Base-by-base conservation (phyloP, 1,140 invertebrate genomes). In the Bombus polaris region DNA sequence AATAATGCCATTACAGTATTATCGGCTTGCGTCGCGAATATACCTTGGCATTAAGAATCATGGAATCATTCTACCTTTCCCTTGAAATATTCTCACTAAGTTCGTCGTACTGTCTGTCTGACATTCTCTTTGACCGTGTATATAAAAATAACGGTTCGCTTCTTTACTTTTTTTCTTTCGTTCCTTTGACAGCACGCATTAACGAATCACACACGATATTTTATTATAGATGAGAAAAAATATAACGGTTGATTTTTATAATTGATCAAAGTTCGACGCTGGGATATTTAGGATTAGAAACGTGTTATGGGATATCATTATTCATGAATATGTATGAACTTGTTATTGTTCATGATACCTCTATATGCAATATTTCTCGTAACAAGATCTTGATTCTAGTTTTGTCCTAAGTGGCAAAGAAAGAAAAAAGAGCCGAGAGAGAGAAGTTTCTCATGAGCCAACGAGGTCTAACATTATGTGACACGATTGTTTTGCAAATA, bases 1-100 rank as follows among this genome's bases (percentile, higher is more conserved):
- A 22, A 62, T 82, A 47, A 81, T 53, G 13, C 28, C 25, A 10
- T 53, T 57, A 39, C n/a, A 39, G 25, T 44, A 42, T 39, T 39
- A 75, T 88, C 77, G 22, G 37, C 74, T 42, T 53, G 28, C 62
- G 25, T 35, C 22, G 39, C 22, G 35, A 53, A 44, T 65, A 79
- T 87, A 90, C 81, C 85, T 90, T 89, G 88, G 81, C 89, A 91
- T 91, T 90, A 86, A 87, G 70, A 75, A 59, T 59, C 78, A 32
- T 25, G 47, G 72, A 70, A 77, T 68, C 81, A 85, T 86, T 79
- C 87, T 68, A 90, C 87, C 83, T 91, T 91, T 92, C 89, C 90
- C 90, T 91, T 91, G 89, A 91, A 86, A 90, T 80, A 47, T 83
- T 83, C 75, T 57, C 68, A 85, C 39, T 42, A 81, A 35, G 81